Conservation (phyloP, 2,797 vertebrate species). For the Hydrocynus forskahlii region DNA sequence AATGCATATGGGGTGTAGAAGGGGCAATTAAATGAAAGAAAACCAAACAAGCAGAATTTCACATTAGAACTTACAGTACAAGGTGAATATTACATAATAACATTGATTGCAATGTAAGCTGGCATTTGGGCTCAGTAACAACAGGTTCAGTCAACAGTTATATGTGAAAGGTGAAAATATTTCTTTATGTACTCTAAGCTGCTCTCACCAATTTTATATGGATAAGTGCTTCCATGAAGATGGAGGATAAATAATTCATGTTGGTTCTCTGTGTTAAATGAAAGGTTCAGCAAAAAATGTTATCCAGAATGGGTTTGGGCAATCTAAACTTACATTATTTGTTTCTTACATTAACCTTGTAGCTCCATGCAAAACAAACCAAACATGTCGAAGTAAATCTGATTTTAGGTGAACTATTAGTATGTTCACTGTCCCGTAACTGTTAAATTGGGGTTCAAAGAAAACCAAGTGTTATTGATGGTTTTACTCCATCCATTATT, state of each 20-base stretch:
- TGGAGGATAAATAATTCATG: not conserved
- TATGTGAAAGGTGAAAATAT: not conserved
- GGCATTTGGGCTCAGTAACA: not conserved
- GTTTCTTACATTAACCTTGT: not conserved
- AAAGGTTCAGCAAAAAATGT: not conserved
- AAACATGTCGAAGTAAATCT: too few relatives aligned
- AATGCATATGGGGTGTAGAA: not conserved
- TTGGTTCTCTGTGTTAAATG: not conserved
- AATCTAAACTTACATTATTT: not conserved
- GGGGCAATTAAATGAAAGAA: not conserved
- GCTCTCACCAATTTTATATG: not conserved
- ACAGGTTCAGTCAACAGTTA: not conserved
- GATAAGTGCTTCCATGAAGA: not conserved
- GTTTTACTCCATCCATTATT: not conserved
- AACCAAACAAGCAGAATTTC: not conserved
- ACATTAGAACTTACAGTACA: constrained; percentile 6
- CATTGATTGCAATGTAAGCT: not conserved
- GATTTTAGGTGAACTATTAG: too few relatives aligned
- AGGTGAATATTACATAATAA: not conserved
- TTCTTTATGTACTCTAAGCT: not conserved
- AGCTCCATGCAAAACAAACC: not conserved
- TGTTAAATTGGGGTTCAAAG: not conserved
- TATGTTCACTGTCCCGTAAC: not conserved
- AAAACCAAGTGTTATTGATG: not conserved
- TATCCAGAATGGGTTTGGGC: not conserved